Evolutionary conservation across 2,113 vertebrate species (phyloP), one percentile per base, ranked within the genome.

Genomic region (Andinoacara biseriatus): DNA sequence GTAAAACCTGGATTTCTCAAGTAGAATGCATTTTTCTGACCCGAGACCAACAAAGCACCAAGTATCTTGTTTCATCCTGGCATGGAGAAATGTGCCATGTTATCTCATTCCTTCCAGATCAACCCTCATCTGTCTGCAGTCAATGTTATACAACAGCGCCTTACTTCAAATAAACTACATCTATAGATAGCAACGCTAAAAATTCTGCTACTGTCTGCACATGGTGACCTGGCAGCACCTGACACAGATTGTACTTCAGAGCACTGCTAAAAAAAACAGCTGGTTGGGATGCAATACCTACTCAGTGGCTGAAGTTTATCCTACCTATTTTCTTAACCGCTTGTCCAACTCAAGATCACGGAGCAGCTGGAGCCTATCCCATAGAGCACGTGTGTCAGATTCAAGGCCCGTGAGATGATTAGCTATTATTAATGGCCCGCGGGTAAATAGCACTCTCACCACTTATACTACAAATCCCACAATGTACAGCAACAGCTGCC

Each of bases 141-240:
- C 57, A 7, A 56, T 49, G 80, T 43, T 38, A 80, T 85, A 76
- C 86, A 81, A 88, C 86, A 84, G 63, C 46, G 63, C 80, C 89
- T 57, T 5, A 5, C 29, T 78, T 57, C 7, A 80, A 86, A 88
- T 90, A 86, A 81, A 87, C 88, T 24, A 74, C 18, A 77, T 77
- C 60, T 62, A 83, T 85, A 72, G 54, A 54, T 31, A 31, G 17
- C 46, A 74, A 65, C 26, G 26, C 56, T 46, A 54, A 58, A 87
- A 67, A 38, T 52, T 38, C 18, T 78, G 82, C 80, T 85, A 46
- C 82, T 74, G 82, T 74, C 76, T 31, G 17, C 31, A 57, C 65
- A 52, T 9, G 18, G 26, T 52, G 17, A 11, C 43, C 10, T 52
- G 26, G 6, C 17, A 60, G 58, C 74, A 76, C 57, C 58, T 46